phyloP scores from a whole-genome alignment of 1,140 invertebrate genomes.

The Sitobion miscanthi region DNA sequence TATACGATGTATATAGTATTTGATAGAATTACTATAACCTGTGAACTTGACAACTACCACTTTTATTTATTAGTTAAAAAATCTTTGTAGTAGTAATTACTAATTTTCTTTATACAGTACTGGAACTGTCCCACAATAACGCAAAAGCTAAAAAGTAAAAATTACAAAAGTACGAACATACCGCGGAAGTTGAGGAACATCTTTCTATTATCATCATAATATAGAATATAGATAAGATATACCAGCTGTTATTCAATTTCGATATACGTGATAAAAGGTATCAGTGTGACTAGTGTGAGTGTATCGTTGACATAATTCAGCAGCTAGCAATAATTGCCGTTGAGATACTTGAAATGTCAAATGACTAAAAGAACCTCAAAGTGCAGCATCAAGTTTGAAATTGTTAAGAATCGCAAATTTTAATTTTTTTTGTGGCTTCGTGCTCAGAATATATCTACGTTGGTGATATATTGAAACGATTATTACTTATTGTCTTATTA shows the following conservation, averaged over 20 bases:
- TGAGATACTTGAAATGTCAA: no score
- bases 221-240: not conserved
- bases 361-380: no score
- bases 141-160: not conserved
- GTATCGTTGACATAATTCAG: no score
- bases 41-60: not conserved
- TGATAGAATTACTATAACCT: not conserved
- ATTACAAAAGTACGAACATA: not conserved
- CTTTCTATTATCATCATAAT: not conserved
- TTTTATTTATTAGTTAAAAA: not conserved
- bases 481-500: no score
- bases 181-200: not conserved
- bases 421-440: no score
- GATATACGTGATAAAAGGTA: not conserved
- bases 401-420: no score
- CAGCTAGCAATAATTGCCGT: no score
- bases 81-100: not conserved
- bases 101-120: not conserved
- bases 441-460: no score
- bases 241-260: not conserved
- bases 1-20: not conserved
- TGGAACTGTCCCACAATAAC: not conserved
- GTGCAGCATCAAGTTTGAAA: no score
- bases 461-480: no score
- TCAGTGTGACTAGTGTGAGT: no score